phyloP scores from a whole-genome alignment of 2,888 invertebrate species.

The Nomada lathburiana region DNA sequence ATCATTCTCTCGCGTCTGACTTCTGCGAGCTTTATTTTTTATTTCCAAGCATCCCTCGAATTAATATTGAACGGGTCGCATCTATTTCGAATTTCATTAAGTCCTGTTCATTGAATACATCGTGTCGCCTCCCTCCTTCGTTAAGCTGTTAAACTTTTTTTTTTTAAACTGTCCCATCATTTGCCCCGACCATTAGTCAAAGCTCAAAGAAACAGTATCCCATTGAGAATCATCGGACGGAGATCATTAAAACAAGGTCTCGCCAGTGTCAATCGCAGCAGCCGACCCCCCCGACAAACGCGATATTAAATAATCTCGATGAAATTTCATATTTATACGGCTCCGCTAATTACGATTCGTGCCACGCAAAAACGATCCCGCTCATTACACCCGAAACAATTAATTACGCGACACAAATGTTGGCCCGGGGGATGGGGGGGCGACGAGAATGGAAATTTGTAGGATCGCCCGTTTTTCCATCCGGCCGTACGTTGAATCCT shows the following conservation, averaged over 20 bases:
- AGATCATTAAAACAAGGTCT: constrained; percentile 35
- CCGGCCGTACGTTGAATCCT: constrained; percentile 8
- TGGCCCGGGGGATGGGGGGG: background rate
- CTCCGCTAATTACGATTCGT: constrained; percentile 37
- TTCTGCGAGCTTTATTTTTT: too few species aligned
- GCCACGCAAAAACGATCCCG: constrained; percentile 45
- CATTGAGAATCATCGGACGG: constrained; percentile 28
- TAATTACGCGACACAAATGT: constrained; percentile 29
- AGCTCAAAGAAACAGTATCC: background rate
- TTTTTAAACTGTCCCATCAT: background rate
- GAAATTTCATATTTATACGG: constrained; percentile 44
- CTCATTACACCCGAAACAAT: constrained; percentile 52
- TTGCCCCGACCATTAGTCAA: constrained; percentile 5
- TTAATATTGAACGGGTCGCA: too few species aligned
- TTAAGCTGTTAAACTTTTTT: too few species aligned
- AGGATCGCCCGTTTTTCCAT: constrained; percentile 28
- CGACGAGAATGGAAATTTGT: constrained; percentile 39
- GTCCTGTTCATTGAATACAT: too few species aligned
- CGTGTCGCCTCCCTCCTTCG: too few species aligned
- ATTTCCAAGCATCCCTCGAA: too few species aligned
- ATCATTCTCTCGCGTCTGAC: too few species aligned
- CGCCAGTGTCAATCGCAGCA: background rate
- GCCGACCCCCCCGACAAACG: background rate
- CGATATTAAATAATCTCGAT: constrained; percentile 36
- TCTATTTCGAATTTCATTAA: too few species aligned